phyloP scores from a whole-genome alignment of 2,888 invertebrate species.

The Selenia dentaria region DNA sequence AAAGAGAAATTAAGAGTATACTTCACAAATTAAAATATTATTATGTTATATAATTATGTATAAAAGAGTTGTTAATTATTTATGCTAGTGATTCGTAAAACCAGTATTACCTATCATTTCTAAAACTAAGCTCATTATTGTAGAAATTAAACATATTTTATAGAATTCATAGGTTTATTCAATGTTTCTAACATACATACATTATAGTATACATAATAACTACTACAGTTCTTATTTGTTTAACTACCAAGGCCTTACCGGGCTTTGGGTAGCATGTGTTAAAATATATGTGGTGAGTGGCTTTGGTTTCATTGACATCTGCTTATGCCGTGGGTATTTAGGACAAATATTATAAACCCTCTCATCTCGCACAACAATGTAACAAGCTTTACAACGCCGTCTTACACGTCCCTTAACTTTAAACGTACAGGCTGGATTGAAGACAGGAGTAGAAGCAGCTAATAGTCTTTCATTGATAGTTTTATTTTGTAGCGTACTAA shows the following conservation, averaged over 20 bases:
- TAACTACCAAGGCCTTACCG: slow-evolving; percentile 67
- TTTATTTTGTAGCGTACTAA: slow-evolving; percentile 48
- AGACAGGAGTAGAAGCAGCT: slow-evolving; percentile 47
- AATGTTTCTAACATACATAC: no score
- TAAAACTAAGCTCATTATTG: no score
- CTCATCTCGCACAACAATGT: slow-evolving; percentile 87
- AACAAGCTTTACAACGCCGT: slow-evolving; percentile 92
- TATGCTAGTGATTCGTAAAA: no score
- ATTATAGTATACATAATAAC: no score
- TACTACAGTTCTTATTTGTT: slow-evolving; percentile 2
- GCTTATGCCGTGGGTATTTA: slow-evolving; percentile 92
- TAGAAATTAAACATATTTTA: no score
- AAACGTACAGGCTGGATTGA: slow-evolving; percentile 68
- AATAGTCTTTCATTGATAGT: slow-evolving; percentile 46
- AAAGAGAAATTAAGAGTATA: no score
- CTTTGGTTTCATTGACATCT: slow-evolving; percentile 88
- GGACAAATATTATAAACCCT: slow-evolving; percentile 90
- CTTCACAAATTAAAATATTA: no score
- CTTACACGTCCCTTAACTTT: slow-evolving; percentile 89
- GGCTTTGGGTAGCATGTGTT: slow-evolving; percentile 89
- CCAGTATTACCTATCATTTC: no score
- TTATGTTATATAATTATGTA: no score
- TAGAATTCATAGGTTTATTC: no score
- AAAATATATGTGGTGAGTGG: slow-evolving; percentile 90
- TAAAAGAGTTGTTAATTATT: no score